Evolutionary conservation across 2,113 vertebrate species (phyloP).

Genomic region (Beaufortia kweichowensis): DNA sequence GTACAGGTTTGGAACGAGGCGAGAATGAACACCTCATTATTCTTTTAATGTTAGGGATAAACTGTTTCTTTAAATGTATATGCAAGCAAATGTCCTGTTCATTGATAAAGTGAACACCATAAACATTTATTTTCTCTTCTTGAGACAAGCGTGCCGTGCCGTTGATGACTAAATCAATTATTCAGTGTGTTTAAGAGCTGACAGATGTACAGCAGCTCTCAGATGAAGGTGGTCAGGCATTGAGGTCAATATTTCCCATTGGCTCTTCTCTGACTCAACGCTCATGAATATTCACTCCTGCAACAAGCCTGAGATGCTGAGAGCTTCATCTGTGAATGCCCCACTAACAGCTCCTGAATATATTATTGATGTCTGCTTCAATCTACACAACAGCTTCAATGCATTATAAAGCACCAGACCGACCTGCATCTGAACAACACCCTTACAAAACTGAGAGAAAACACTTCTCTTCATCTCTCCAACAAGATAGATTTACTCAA

Average conservation of each 20-base stretch:
- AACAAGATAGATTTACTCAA: too few species aligned
- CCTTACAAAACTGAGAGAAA: too few species aligned
- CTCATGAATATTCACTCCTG: slow-evolving; percentile 52
- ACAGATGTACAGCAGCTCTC: slow-evolving; percentile 9
- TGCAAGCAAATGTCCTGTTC: not conserved
- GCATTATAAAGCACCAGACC: not conserved
- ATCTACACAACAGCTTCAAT: not conserved
- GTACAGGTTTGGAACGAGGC: too few species aligned
- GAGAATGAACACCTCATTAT: too few species aligned
- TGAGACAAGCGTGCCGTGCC: not conserved
- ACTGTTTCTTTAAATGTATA: too few species aligned
- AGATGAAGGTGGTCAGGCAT: slow-evolving; percentile 33
- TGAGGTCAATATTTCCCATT: slow-evolving; percentile 41
- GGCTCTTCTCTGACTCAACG: slow-evolving; percentile 40
- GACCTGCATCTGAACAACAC: too few species aligned
- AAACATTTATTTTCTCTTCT: not conserved
- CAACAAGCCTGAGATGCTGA: slow-evolving; percentile 5
- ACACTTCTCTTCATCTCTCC: too few species aligned
- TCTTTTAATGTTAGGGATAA: too few species aligned
- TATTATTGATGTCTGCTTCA: slow-evolving; percentile 13
- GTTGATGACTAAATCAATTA: slow-evolving; percentile 4
- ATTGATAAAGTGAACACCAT: not conserved
- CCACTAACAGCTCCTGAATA: slow-evolving; percentile 22
- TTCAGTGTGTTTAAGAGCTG: not conserved
- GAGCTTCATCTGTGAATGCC: slow-evolving; percentile 37